phyloP scores from a whole-genome alignment of 2,113 vertebrate genomes.

The Thoracochromis brauschi region DNA sequence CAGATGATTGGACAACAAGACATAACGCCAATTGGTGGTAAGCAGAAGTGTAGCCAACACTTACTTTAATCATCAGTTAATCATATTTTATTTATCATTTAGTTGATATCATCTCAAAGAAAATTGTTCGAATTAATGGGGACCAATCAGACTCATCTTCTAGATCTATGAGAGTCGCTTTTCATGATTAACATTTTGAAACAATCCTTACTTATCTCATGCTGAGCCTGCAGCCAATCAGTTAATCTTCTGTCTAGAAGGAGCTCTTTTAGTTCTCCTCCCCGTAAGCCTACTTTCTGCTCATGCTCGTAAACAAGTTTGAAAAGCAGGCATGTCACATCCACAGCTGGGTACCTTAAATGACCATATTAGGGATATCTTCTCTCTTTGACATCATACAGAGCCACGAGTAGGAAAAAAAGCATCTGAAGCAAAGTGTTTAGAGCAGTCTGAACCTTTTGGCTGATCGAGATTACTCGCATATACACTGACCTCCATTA shows the following conservation, averaged over 20 bases:
- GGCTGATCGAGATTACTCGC: background rate
- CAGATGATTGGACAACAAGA: constrained; percentile 98
- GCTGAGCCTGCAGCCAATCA: background rate
- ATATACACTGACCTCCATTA: background rate
- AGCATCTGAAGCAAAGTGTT: background rate
- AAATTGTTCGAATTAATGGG: background rate
- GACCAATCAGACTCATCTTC: background rate
- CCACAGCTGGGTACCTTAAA: background rate
- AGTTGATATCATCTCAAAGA: background rate
- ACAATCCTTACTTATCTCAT: background rate
- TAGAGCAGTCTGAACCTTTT: background rate
- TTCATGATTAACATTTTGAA: background rate
- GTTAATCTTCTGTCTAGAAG: background rate
- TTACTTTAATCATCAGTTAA: background rate
- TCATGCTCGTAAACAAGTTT: background rate
- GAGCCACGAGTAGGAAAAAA: background rate
- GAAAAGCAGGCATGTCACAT: background rate
- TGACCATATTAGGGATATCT: background rate
- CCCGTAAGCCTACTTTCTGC: background rate
- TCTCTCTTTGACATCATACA: background rate
- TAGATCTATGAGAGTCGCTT: background rate
- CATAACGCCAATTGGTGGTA: constrained; percentile 74
- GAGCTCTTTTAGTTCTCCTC: background rate
- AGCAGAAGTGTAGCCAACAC: background rate
- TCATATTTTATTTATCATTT: background rate